Evolutionary conservation across 2,113 vertebrate species (phyloP), one percentile per base, ranked within the genome.

Genomic region (Malurus alboscapulatus): DNA sequence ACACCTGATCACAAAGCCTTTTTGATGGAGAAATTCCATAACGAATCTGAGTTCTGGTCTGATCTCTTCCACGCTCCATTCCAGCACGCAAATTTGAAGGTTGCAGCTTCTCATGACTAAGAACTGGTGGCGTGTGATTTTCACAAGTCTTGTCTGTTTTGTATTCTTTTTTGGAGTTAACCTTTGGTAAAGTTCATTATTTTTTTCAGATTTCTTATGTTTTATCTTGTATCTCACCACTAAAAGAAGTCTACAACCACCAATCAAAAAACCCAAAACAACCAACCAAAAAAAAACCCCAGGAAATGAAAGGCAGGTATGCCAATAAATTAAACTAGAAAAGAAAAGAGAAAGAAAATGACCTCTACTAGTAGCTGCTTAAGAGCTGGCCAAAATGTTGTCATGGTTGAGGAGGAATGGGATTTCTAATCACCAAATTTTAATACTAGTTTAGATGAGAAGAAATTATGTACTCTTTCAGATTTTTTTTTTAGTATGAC

Each of bases 201-300:
- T 86, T 88, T 4, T 29, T 65, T 88, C 0, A 3, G 57, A 42
- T 65, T 80, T 88, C 24, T 61, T 57, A 14, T 9, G 8, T 61
- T 76, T 91, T 65, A 27, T 74, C 17, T 59, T 45, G 24, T 57
- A 44, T 34, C 65, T 76, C 9, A 68, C 14, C 12, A 36, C 50
- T 50, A 63, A 67, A 87, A 53, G 6, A 61, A 36, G 22, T 25
- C 12, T 59, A 58, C 8, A 69, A 48, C 2, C 17, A 36, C 7
- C 5, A 36, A 44, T 30, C 11, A 40, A 50, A 82, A 15, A 6
- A 38, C 7, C 7, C 1, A 18, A 36, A 45, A 18, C 4, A 48
- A 45, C 16, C 6, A n/a, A 42, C 2, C 5, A 17, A 44, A 51
- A 47, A 53, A 3, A 0, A 2, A 5, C 5, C 13, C 1, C 8